Percentiles rank a stretch among this genome's conserved stretches.
Evolutionary conservation across 2,113 vertebrate species (phyloP).

Genomic region (Perca schrenkii): DNA sequence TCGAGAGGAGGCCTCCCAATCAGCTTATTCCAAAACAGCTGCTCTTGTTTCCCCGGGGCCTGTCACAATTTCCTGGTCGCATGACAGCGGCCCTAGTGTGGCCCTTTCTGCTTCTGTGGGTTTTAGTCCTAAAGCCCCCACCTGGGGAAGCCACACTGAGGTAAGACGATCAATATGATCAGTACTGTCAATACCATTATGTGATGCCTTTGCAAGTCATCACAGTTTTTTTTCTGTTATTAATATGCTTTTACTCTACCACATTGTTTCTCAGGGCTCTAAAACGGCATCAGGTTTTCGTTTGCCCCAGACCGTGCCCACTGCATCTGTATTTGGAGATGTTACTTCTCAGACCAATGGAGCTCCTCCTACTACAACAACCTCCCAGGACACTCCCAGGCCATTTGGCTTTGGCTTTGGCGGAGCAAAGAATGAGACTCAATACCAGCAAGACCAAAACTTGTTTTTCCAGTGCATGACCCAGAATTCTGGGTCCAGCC

Average conservation of each 20-base stretch:
- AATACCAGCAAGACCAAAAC: conserved; percentile 90
- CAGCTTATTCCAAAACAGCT: conserved; percentile 84
- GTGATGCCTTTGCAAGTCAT: background rate
- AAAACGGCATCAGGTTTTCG: conserved; percentile 88
- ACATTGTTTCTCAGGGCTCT: conserved; percentile 84
- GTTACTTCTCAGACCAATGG: conserved; percentile 90
- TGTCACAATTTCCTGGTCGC: conserved; percentile 85
- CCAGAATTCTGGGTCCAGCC: conserved; percentile 89
- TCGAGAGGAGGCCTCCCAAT: conserved; percentile 82
- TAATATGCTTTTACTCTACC: background rate
- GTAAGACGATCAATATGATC: conserved; percentile 83
- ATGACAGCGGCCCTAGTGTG: conserved; percentile 83
- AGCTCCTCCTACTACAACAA: conserved; percentile 85
- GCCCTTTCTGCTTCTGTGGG: conserved; percentile 81
- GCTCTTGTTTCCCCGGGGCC: conserved; percentile 86
- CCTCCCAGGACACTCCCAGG: conserved; percentile 86
- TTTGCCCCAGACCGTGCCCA: conserved; percentile 83
- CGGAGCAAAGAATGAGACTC: conserved; percentile 83
- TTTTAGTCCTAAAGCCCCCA: conserved; percentile 86
- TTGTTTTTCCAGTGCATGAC: conserved; percentile 99
- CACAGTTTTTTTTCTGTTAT: background rate
- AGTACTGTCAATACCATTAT: background rate
- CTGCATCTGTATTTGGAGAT: conserved; percentile 86
- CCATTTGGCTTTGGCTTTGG: conserved; percentile 91
- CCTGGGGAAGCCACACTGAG: conserved; percentile 88